Base-by-base conservation (phyloP, 2,888 invertebrate species). In the Drosophila barbarae region DNA sequence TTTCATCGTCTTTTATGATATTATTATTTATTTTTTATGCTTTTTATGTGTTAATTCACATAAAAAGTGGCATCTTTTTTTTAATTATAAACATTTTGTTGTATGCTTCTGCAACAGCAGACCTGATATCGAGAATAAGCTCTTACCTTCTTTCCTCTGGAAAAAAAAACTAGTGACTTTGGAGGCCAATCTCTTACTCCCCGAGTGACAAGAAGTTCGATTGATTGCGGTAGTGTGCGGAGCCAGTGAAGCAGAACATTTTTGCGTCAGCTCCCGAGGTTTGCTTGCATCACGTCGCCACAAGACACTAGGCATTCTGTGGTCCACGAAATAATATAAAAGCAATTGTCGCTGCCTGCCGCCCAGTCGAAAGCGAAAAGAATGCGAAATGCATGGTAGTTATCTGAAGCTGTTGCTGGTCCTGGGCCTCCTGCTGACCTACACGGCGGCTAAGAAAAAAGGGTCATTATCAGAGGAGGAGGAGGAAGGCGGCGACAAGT, bases 401-500 rank as follows among this genome's bases (percentile, higher is more conserved):
- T 76, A 84, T 32, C 60, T 87, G 23, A 86, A 81, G 77, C 69
- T 86, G 30, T 57, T 88, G 44, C 63, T 88, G 35, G 64, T 88
- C 57, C 71, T 87, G 65, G 81, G 75, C 12, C 75, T 88, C 38
- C 70, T 89, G 52, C 72, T 86, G 32, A 76, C 80, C 15, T 75
- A 66, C 55, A 74, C 67, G 38, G 72, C 77, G 44, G 85, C 85
- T 36, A 84, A 85, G 46, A 87, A 87, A 64, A 85, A 89, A 68
- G 84, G 88, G 61, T 82, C 86, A 9, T 87, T 86, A 23, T 88
- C 88, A 21, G 84, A 88, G 34, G 87, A 88, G 61, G 85, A 90
- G 74, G 87, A 89, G 71, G 87, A 88, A 55, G 82, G 82, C 23
- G 89, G 88, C 3, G 74, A 84, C n/a, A 86, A 89, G 60, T 86